These are phyloP conservation scores for Stigmatopora argus DNA, from an alignment of 2,113 vertebrate genomes.

Conservation along the genomic window DNA sequence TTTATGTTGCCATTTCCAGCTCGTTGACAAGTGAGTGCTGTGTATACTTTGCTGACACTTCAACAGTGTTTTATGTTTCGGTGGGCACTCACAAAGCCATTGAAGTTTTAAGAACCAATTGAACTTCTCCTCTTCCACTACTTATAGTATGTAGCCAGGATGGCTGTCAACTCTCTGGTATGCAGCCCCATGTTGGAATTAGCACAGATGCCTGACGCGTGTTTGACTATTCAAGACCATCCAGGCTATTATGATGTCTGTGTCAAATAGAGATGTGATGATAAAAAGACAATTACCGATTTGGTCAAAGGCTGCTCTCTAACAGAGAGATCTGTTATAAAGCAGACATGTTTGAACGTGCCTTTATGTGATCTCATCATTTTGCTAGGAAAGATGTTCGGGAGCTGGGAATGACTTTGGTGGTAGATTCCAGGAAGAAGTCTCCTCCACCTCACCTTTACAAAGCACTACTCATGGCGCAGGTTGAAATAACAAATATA, in stretches of 20 bases:
- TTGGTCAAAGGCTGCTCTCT: background rate
- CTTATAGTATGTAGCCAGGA: slow-evolving; percentile 31
- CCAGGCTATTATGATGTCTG: slow-evolving; percentile 23
- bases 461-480: slow-evolving; percentile 75
- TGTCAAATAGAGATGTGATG: background rate
- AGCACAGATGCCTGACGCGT: slow-evolving; percentile 35
- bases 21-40: too few species aligned
- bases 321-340: background rate
- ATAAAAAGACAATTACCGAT: slow-evolving; percentile 12
- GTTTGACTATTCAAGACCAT: slow-evolving; percentile 31
- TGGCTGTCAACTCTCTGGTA: slow-evolving; percentile 55
- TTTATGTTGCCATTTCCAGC: too few species aligned
- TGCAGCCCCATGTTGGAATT: slow-evolving; percentile 38
- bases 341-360: slow-evolving; percentile 1
- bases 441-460: slow-evolving; percentile 63
- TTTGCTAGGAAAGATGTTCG: slow-evolving; percentile 68
- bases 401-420: slow-evolving; percentile 72
- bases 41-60: background rate
- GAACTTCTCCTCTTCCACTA: slow-evolving; percentile 9
- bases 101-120: slow-evolving; percentile 11
- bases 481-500: slow-evolving; percentile 75
- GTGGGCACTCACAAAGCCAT: slow-evolving; percentile 13
- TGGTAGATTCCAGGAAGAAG: slow-evolving; percentile 81
- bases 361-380: slow-evolving; percentile 11
- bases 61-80: slow-evolving; percentile 28